phyloP scores from a whole-genome alignment of 1,140 invertebrate species.

The Rhagoletis zephyria region DNA sequence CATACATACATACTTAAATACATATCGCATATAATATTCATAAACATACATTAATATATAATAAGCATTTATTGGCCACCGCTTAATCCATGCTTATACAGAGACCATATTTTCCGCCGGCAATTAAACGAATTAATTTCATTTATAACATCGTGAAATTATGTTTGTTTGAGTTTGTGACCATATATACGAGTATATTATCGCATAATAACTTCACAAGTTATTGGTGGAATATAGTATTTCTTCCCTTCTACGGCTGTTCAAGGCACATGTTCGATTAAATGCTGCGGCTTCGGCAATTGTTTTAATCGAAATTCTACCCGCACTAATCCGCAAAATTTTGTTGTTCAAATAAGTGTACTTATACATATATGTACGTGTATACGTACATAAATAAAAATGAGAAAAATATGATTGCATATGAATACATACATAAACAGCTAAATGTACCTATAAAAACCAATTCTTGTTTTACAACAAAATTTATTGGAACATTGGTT shows the following conservation, averaged over 20 bases:
- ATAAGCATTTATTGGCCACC: conserved; percentile 25
- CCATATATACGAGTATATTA: conserved; percentile 20
- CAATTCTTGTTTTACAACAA: conserved; percentile 17
- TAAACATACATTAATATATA: neutral
- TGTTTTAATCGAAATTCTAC: neutral
- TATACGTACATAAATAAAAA: neutral
- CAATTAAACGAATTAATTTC: conserved; percentile 52
- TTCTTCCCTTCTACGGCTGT: neutral
- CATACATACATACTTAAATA: too few relatives aligned
- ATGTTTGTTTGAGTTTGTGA: neutral
- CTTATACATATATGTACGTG: neutral
- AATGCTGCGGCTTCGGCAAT: conserved; percentile 9
- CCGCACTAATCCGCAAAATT: neutral
- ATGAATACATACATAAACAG: neutral
- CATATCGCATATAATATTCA: neutral
- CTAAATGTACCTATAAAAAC: neutral
- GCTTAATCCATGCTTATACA: conserved; percentile 30
- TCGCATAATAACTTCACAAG: conserved; percentile 12
- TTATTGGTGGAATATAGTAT: neutral
- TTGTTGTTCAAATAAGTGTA: neutral
- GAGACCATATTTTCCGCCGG: conserved; percentile 14
- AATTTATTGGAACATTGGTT: conserved; percentile 20
- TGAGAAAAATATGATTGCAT: neutral
- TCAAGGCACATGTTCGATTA: conserved; percentile 28
- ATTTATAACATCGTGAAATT: conserved; percentile 46